Evolutionary conservation across 2,797 vertebrate species (phyloP), one percentile per base, ranked within the genome.

Genomic region (Cirrhinus mrigala): DNA sequence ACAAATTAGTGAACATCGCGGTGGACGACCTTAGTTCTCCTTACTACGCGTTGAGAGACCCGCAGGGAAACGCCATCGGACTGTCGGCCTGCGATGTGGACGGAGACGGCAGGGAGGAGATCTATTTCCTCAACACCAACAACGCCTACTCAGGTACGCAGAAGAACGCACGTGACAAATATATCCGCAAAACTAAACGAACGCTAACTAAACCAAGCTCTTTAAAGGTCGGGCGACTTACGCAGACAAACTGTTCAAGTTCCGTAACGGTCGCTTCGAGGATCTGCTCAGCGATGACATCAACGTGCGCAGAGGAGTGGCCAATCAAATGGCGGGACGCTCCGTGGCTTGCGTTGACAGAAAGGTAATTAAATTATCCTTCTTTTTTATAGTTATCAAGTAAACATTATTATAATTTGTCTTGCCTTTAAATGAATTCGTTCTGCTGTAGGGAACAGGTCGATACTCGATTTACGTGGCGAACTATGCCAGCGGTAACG

Each of bases 61-160:
- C 91, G 1, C 93, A 93, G 84, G 98, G 98, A 81, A 96, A 98
- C 0, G 97, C 98, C 86, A 99, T 99, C 0, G 97, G 98, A 0
- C 98, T 99, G 86, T 95, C 97, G 0, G 98, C 98, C 76, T 99
- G 98, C 0, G 98, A 99, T 90, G 96, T 99, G 1, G 98, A 99
- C 0, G 98, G 98, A 76, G 98, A 99, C 0, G 97, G 98, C 89
- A 95, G 92, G 0, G 98, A 99, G 91, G 98, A 99, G 91, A 96
- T 99, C 93, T 99, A 99, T 92, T 98, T 99, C 93, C 97, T 99
- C 91, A 99, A 99, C 91, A 99, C 98, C 90, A 99, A 99, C 91
- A 97, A 97, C 0, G 98, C 98, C 60, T 99, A 96, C 91, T 98
- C 98, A 2, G 98, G 98, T 99, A 91, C 83, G 16, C 8, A 33